phyloP scores from a whole-genome alignment of 2,888 invertebrate species.

The Dendrolimus pini region DNA sequence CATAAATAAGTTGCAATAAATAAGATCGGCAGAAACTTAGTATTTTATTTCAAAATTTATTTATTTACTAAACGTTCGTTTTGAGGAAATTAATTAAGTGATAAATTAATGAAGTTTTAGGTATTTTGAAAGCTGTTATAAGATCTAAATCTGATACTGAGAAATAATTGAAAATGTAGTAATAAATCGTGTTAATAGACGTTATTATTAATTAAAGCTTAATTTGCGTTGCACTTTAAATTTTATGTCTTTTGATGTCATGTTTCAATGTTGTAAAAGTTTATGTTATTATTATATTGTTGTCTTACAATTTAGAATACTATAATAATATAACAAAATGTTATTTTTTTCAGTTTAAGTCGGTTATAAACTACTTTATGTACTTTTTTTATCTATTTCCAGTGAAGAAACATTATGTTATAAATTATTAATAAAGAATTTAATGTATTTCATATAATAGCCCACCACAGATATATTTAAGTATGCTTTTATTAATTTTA shows the following conservation, averaged over 20 bases:
- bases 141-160: neutral
- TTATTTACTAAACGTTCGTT: neutral
- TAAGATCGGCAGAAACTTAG: neutral
- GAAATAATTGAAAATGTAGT: neutral
- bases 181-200: neutral
- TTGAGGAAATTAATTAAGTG: neutral
- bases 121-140: neutral
- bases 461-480: too few relatives aligned
- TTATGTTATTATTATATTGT: conserved; percentile 3
- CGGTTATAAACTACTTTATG: neutral
- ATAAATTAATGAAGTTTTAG: neutral
- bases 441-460: too few relatives aligned
- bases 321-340: neutral
- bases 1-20: neutral
- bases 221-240: neutral
- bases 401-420: conserved; percentile 7
- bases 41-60: neutral
- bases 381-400: neutral
- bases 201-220: neutral
- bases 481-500: too few relatives aligned
- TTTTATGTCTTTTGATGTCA: neutral
- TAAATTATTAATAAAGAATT: conserved; percentile 14
- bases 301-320: neutral
- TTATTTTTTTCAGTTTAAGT: neutral
- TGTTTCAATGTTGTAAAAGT: neutral